Conservation (phyloP, 2,113 vertebrate species). For the Melospiza georgiana region DNA sequence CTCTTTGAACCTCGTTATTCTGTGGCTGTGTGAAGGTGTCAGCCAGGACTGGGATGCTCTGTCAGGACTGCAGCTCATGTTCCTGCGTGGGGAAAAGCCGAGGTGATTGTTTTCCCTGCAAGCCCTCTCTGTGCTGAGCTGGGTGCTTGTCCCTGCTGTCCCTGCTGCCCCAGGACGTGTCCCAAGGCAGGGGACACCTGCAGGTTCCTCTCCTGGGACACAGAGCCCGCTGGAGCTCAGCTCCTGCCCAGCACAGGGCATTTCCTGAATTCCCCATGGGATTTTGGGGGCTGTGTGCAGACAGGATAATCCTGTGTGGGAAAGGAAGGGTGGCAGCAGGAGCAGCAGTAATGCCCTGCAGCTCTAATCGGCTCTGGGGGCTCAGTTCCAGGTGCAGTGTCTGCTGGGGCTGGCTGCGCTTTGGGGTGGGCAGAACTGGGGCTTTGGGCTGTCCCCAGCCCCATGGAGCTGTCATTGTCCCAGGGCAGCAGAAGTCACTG, state of each 20-base stretch:
- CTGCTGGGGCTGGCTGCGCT: background rate
- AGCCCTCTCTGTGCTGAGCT: background rate
- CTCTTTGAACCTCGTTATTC: too few species aligned
- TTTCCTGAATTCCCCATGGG: conserved; percentile 15
- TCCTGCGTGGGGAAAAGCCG: fast-evolving
- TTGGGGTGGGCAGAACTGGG: background rate
- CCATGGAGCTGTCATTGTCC: background rate
- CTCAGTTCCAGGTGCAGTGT: fast-evolving
- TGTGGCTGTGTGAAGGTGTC: background rate
- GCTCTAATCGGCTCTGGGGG: background rate
- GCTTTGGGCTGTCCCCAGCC: background rate
- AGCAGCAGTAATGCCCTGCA: background rate
- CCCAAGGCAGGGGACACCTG: background rate
- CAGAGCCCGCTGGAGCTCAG: background rate
- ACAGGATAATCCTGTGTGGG: background rate
- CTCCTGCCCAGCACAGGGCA: background rate
- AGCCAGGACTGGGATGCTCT: background rate
- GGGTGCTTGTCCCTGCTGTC: background rate
- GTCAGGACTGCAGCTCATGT: background rate
- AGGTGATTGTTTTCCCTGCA: background rate
- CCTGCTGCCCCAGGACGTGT: background rate
- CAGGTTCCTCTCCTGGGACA: background rate
- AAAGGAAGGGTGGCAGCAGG: background rate
- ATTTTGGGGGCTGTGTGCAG: background rate
- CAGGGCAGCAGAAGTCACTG: background rate